Percentiles rank a stretch among this genome's conserved stretches.
These are phyloP conservation scores for Aspiorhynchus laticeps DNA, from an alignment of 2,113 vertebrate species.

Conservation along the genomic window DNA sequence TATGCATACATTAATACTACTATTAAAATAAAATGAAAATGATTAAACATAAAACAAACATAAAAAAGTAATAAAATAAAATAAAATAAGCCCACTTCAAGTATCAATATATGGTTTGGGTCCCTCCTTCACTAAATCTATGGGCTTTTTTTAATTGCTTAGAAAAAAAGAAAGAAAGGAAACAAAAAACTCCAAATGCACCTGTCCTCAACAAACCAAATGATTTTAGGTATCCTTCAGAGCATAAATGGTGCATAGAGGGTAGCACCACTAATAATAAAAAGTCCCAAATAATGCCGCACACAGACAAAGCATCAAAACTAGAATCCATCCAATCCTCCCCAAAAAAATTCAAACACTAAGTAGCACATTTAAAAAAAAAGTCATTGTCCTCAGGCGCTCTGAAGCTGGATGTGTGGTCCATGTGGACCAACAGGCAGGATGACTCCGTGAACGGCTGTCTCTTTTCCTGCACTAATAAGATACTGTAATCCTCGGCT, in stretches of 20 bases:
- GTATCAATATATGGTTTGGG: not conserved
- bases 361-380: not conserved
- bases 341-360: not conserved
- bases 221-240: not conserved
- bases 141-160: not conserved
- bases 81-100: not conserved
- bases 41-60: not conserved
- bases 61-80: not conserved
- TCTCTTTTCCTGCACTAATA: conserved; percentile 33
- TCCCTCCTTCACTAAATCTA: not conserved
- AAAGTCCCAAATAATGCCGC: not conserved
- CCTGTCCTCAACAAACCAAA: not conserved
- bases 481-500: conserved; percentile 30
- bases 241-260: not conserved
- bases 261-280: not conserved
- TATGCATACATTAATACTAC: not conserved
- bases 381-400: not conserved
- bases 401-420: conserved; percentile 20
- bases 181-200: not conserved
- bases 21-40: not conserved
- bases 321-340: not conserved
- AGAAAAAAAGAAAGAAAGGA: not conserved
- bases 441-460: conserved; percentile 15
- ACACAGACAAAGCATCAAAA: not conserved
- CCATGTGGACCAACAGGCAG: not conserved